phyloP scores from a whole-genome alignment of 53 echinoderm and acorn worm genomes.

The Hippasteria phrygiana region DNA sequence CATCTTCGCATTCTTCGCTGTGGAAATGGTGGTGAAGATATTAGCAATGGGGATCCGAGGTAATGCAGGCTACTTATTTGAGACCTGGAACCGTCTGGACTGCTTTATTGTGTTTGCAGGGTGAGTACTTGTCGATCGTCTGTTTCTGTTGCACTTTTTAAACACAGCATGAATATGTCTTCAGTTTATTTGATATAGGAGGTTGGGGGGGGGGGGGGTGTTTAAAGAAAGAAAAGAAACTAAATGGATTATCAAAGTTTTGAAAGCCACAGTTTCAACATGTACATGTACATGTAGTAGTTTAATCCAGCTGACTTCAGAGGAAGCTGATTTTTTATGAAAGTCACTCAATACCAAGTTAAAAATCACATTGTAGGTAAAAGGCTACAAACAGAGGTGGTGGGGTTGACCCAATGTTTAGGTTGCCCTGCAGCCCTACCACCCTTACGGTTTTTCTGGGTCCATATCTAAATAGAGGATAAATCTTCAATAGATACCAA shows the following conservation, averaged over 20 bases:
- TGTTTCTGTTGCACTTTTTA: constrained; percentile 19
- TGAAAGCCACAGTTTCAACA: neutral
- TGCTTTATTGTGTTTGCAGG: constrained; percentile 97
- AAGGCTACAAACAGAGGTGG: no score
- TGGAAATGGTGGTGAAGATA: constrained; percentile 94
- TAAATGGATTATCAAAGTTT: no score
- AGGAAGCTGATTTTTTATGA: no score
- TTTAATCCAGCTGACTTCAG: neutral
- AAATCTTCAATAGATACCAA: no score
- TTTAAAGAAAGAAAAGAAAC: no score
- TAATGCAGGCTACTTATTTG: constrained; percentile 88
- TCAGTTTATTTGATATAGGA: neutral
- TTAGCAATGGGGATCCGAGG: constrained; percentile 90
- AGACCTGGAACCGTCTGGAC: constrained; percentile 97
- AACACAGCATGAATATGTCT: neutral
- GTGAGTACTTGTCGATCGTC: constrained; percentile 71
- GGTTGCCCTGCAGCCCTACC: no score
- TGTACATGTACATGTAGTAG: neutral
- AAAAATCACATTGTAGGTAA: no score
- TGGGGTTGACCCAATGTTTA: no score
- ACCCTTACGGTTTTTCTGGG: no score
- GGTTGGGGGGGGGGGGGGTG: no score
- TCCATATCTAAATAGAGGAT: no score
- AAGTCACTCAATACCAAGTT: no score
- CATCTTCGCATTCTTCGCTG: constrained; percentile 98